Conservation (phyloP, 2,888 invertebrate species). For the Hipparchia semele region DNA sequence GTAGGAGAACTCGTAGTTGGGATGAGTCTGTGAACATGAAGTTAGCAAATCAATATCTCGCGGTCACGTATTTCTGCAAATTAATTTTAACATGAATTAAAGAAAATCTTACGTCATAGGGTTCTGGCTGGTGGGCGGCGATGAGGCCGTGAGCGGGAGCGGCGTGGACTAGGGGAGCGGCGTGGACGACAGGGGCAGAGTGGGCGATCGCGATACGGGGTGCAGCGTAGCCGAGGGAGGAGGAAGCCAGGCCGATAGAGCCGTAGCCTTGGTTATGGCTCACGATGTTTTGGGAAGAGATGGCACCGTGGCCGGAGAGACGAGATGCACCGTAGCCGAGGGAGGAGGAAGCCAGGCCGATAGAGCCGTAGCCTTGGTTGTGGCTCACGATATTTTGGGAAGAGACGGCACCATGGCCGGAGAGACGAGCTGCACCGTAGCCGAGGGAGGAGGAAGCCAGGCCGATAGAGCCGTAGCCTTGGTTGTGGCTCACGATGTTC, state of each 20-base stretch:
- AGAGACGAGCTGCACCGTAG: slow-evolving; percentile 43
- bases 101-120: slow-evolving; percentile 42
- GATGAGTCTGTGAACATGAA: slow-evolving; percentile 55
- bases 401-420: slow-evolving; percentile 59
- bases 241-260: slow-evolving; percentile 43
- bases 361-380: slow-evolving; percentile 58
- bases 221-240: slow-evolving; percentile 44
- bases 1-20: slow-evolving; percentile 82
- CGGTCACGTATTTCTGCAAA: neutral
- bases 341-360: slow-evolving; percentile 43
- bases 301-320: slow-evolving; percentile 52
- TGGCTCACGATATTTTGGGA: slow-evolving; percentile 67
- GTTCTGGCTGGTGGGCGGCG: slow-evolving; percentile 53
- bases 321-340: slow-evolving; percentile 44
- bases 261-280: slow-evolving; percentile 51
- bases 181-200: slow-evolving; percentile 44
- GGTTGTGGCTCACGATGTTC: slow-evolving; percentile 66
- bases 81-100: neutral
- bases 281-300: slow-evolving; percentile 53
- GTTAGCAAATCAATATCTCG: neutral
- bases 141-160: slow-evolving; percentile 63
- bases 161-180: slow-evolving; percentile 54
- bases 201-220: slow-evolving; percentile 47
- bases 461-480: slow-evolving; percentile 52
- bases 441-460: slow-evolving; percentile 41